Conservation (phyloP, 1,140 invertebrate species). For the Hesperophylax magnus region DNA sequence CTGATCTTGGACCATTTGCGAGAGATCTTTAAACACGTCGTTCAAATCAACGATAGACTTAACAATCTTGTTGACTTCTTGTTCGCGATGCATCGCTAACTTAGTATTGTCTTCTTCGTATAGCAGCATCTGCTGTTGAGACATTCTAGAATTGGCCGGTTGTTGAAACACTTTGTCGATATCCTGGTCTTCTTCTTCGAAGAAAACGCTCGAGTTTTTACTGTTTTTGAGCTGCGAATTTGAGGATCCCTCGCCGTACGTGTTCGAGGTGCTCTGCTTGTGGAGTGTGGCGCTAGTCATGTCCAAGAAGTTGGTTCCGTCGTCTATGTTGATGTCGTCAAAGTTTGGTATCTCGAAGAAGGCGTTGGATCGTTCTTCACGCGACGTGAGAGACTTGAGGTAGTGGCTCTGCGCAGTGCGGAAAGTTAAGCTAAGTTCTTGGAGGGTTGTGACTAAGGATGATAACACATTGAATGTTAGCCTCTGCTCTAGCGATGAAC, state of each 20-base stretch:
- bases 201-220: conserved; percentile 60
- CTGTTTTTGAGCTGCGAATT: conserved; percentile 43
- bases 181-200: conserved; percentile 65
- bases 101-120: conserved; percentile 88
- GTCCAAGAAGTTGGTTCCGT: conserved; percentile 61
- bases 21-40: conserved; percentile 90
- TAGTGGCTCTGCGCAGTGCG: conserved; percentile 88
- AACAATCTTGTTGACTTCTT: conserved; percentile 92
- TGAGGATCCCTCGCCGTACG: conserved; percentile 58
- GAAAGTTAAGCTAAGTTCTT: conserved; percentile 88
- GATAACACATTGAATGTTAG: conserved; percentile 87
- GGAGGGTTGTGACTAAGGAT: conserved; percentile 84
- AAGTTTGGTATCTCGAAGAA: conserved; percentile 82
- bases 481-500: conserved; percentile 78
- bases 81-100: conserved; percentile 84
- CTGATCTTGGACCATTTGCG: conserved; percentile 84
- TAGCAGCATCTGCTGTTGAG: conserved; percentile 81
- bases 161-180: conserved; percentile 73
- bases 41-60: conserved; percentile 94
- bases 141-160: conserved; percentile 67
- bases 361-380: conserved; percentile 90
- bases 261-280: conserved; percentile 55
- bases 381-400: conserved; percentile 85
- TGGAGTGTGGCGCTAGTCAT: conserved; percentile 65
- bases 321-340: conserved; percentile 72